Conservation (phyloP, 2,113 vertebrate species). For the Dipodomys ordii region DNA sequence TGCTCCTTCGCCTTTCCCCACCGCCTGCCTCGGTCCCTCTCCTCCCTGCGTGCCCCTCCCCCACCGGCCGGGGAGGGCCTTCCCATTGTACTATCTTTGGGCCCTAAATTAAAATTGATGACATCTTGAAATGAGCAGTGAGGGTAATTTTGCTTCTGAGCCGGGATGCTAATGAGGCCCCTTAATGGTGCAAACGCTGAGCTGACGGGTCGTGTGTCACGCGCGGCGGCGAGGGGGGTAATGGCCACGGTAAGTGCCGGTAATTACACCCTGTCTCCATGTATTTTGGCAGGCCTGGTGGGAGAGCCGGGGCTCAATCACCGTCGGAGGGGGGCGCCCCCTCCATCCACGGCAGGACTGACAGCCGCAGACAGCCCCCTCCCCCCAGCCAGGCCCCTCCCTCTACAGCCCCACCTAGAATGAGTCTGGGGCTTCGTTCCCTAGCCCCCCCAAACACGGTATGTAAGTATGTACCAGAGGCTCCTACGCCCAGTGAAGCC, state of each 20-base stretch:
- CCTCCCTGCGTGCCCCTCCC: background rate
- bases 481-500: background rate
- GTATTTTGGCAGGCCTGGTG: slow-evolving; percentile 91
- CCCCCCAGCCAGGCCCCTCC: background rate
- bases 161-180: slow-evolving; percentile 91
- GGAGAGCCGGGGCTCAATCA: slow-evolving; percentile 86
- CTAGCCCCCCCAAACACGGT: too few relatives aligned
- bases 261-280: slow-evolving; percentile 91
- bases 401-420: background rate
- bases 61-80: slow-evolving; percentile 80
- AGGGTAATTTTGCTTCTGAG: slow-evolving; percentile 92
- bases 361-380: slow-evolving; percentile 59
- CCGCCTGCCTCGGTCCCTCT: background rate
- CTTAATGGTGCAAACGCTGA: slow-evolving; percentile 89
- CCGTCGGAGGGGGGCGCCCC: background rate
- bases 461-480: too few relatives aligned
- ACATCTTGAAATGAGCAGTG: slow-evolving; percentile 92
- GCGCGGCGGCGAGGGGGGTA: slow-evolving; percentile 86
- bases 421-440: background rate
- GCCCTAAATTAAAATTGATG: slow-evolving; percentile 93
- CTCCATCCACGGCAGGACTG: slow-evolving; percentile 24
- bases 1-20: background rate
- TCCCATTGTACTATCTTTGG: slow-evolving; percentile 91
- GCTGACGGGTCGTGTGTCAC: slow-evolving; percentile 92
- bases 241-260: slow-evolving; percentile 90